Conservation (phyloP, 2,797 vertebrate species). For the Dicrostonyx torquatus region DNA sequence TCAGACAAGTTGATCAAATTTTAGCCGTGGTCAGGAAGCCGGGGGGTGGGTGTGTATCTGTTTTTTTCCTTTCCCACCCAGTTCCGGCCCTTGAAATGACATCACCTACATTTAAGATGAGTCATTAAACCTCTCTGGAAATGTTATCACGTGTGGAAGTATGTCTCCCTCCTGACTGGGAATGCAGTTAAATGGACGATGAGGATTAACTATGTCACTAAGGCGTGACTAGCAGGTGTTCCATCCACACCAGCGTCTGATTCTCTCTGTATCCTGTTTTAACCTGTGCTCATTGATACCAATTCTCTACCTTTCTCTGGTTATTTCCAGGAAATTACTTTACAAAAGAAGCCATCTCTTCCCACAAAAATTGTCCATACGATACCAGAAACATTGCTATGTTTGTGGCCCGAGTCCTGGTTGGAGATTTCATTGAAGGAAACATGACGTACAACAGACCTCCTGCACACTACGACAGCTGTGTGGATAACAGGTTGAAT, state of each 20-base stretch:
- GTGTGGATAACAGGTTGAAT: slow-evolving; percentile 86
- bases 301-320: slow-evolving; percentile 38
- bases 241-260: neutral
- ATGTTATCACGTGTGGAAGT: neutral
- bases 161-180: neutral
- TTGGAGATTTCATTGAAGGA: slow-evolving; percentile 81
- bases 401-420: slow-evolving; percentile 86
- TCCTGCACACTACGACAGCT: slow-evolving; percentile 89
- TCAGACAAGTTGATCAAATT: neutral
- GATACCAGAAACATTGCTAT: slow-evolving; percentile 48
- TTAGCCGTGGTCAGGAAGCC: neutral
- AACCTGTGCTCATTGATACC: neutral
- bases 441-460: neutral
- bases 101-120: neutral
- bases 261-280: neutral
- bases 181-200: neutral
- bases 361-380: slow-evolving; percentile 71
- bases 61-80: neutral
- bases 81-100: neutral
- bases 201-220: neutral
- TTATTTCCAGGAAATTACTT: slow-evolving; percentile 87
- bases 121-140: neutral
- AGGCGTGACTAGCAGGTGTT: neutral
- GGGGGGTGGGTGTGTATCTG: too few species aligned
- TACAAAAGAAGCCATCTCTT: slow-evolving; percentile 83